Evolutionary conservation across 30 jellyfish, hydroid and myxozoan species (phyloP), one percentile per base, ranked within the genome.

Genomic region (Turritopsis dohrnii): DNA sequence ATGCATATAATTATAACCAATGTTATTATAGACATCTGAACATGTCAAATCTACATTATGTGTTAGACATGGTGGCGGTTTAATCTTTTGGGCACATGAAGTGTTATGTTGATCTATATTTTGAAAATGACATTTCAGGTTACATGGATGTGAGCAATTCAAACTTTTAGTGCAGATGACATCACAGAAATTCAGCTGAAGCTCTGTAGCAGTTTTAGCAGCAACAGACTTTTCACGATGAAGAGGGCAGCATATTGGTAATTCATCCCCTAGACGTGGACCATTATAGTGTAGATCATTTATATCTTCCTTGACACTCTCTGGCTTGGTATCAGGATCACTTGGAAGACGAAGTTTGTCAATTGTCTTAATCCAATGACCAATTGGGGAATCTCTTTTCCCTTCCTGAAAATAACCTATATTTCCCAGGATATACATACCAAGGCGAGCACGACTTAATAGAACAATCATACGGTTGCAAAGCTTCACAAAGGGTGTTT

Each of bases 191-290:
- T 22, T 52, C 19, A n/a, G 76, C n/a, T 52, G 65, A 13, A 76
- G 28, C 28, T 76, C 71, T 19, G 41, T 5, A 1, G 76, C 84
- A 52, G 24, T 23, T 16, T 76, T 54, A 18, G 75, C 84, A 18
- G 21, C 7, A 1, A 28, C 24, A 28, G 75, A 26, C 22, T 28
- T 29, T 22, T 28, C 84, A 26, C 84, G 84, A 76, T 76, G 84
- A 29, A 76, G 3, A 1, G 84, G 84, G 53, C 84, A 76, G 76
- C 84, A 76, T 0, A 76, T 76, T 20, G 84, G 84, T n/a, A 76
- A 65, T 17, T 76, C 69, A 18, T 76, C 16, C 1, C 84, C 84
- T 16, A 76, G 75, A 22, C 84, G 84, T 8, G 84, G 84, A n/a
- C 84, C 84, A 5, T 22, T 13, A 65, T n/a, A 76, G 69, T 28